Conservation (phyloP, 2,888 invertebrate genomes). For the Agrotis ipsilon region DNA sequence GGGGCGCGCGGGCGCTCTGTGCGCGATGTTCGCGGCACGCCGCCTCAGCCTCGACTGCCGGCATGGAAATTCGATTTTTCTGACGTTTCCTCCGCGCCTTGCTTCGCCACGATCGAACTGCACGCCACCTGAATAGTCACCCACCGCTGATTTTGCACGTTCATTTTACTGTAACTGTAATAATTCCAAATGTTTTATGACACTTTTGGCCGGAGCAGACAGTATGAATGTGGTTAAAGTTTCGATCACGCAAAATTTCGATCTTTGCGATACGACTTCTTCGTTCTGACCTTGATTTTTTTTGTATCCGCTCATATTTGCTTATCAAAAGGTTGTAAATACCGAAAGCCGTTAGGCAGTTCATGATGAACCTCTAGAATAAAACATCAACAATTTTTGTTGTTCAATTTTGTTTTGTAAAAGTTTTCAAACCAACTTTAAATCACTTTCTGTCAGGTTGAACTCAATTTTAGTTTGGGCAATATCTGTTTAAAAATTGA, state of each 20-base stretch:
- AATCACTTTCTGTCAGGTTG: constrained; percentile 4
- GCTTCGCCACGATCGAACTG: constrained; percentile 89
- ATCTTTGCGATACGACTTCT: constrained; percentile 70
- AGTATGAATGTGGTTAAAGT: constrained; percentile 72
- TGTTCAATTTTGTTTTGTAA: constrained; percentile 13
- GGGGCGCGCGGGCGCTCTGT: constrained; percentile 85
- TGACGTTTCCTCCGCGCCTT: constrained; percentile 91
- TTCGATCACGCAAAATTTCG: constrained; percentile 81
- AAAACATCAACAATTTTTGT: constrained; percentile 10
- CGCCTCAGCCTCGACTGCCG: constrained; percentile 89
- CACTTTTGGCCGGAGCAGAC: constrained; percentile 78
- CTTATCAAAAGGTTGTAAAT: constrained; percentile 50
- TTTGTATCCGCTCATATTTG: constrained; percentile 65
- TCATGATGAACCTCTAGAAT: constrained; percentile 17
- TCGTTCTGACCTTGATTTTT: constrained; percentile 72
- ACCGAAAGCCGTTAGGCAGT: constrained; percentile 12
- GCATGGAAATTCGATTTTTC: constrained; percentile 91
- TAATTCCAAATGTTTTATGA: constrained; percentile 82
- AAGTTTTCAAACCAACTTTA: constrained; percentile 23
- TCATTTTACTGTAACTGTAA: constrained; percentile 76
- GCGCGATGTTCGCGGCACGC: constrained; percentile 88
- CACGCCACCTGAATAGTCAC: constrained; percentile 84
- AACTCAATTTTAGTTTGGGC: not conserved
- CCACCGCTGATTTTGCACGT: constrained; percentile 88
- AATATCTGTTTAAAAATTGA: constrained; percentile 38